phyloP scores from a whole-genome alignment of 2,797 vertebrate genomes.

The Danio jaintianensis region DNA sequence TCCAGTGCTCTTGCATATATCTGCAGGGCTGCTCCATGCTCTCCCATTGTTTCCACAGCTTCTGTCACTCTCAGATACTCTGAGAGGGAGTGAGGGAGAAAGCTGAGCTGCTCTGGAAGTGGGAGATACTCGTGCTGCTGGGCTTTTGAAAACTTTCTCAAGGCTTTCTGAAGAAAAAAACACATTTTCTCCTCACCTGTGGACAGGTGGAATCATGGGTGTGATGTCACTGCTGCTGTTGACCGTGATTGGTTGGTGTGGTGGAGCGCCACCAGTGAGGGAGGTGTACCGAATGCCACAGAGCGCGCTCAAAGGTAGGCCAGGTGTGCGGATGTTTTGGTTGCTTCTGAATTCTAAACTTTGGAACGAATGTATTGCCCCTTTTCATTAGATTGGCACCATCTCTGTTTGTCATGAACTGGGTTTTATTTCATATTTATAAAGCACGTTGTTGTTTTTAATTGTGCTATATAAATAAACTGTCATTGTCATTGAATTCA shows the following conservation, averaged over 20 bases:
- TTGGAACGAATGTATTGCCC: too few species aligned
- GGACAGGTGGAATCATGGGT: constrained; percentile 75
- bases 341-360: neutral
- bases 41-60: constrained; percentile 80
- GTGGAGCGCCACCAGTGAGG: constrained; percentile 77
- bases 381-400: too few species aligned
- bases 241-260: constrained; percentile 61
- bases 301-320: constrained; percentile 83
- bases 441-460: too few species aligned
- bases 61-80: constrained; percentile 81
- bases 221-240: constrained; percentile 64
- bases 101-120: constrained; percentile 66
- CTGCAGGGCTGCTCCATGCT: constrained; percentile 71
- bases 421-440: too few species aligned
- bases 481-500: too few species aligned
- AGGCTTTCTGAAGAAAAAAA: neutral
- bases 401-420: too few species aligned
- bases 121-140: constrained; percentile 62
- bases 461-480: too few species aligned
- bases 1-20: constrained; percentile 84
- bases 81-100: constrained; percentile 68
- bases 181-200: constrained; percentile 46
- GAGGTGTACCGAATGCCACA: constrained; percentile 88
- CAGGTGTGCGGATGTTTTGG: too few species aligned
- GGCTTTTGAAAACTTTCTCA: neutral